Conservation (phyloP, 2,888 invertebrate genomes). For the Sphecodes monilicornis region DNA sequence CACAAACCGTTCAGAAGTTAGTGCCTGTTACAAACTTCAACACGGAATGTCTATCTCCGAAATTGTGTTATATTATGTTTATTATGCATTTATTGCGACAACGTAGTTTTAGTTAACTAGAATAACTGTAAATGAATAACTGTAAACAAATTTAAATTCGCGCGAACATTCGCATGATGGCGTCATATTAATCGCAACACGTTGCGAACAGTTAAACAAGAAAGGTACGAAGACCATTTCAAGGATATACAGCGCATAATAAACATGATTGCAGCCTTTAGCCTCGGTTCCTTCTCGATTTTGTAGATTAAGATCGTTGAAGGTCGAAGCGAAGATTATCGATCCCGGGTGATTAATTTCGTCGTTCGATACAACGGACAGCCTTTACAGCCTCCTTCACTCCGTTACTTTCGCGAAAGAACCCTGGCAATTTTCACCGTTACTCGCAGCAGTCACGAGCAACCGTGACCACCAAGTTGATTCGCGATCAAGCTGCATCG, state of each 20-base stretch:
- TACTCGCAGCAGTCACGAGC: slow-evolving; percentile 50
- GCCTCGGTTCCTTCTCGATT: slow-evolving; percentile 17
- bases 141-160: background rate
- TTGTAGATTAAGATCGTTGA: slow-evolving; percentile 44
- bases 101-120: background rate
- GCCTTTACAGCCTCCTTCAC: slow-evolving; percentile 53
- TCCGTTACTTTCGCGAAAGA: slow-evolving; percentile 61
- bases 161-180: background rate
- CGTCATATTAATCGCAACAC: background rate
- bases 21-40: background rate
- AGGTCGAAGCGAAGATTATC: slow-evolving; percentile 25
- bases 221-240: background rate
- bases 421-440: slow-evolving; percentile 65
- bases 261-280: slow-evolving; percentile 5
- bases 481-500: slow-evolving; percentile 43
- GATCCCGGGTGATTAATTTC: slow-evolving; percentile 51
- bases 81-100: no score
- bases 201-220: background rate
- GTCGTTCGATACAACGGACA: slow-evolving; percentile 50
- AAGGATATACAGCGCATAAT: slow-evolving; percentile 30
- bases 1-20: background rate
- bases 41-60: background rate
- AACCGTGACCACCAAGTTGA: slow-evolving; percentile 42
- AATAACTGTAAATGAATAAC: background rate
- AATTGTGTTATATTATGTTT: background rate